Conservation (phyloP, 2,797 vertebrate species). For the Octomys mimax region DNA sequence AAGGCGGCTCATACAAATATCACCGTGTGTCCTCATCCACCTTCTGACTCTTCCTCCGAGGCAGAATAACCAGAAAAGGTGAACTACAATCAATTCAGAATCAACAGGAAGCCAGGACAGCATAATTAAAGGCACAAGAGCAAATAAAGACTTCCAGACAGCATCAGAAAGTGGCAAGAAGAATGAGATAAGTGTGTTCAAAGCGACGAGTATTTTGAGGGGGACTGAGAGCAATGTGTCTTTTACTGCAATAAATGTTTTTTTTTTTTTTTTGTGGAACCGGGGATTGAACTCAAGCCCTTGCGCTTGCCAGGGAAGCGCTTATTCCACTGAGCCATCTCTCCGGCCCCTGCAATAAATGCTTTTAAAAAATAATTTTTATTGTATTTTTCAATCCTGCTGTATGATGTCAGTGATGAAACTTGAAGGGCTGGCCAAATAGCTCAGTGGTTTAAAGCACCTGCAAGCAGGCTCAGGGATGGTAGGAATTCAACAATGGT, state of each 20-base stretch:
- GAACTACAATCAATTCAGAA: background rate
- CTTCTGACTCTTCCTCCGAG: background rate
- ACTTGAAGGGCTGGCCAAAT: background rate
- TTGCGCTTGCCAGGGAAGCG: too few relatives aligned
- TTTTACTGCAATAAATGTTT: background rate
- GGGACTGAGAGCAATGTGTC: background rate
- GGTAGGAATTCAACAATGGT: too few relatives aligned
- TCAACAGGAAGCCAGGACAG: background rate
- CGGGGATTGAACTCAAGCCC: too few relatives aligned
- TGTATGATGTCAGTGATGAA: conserved; percentile 11
- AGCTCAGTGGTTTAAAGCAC: too few relatives aligned
- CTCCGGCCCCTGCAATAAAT: too few relatives aligned
- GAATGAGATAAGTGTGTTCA: background rate
- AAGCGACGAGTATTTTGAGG: background rate
- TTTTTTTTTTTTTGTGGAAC: too few relatives aligned
- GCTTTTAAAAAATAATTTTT: background rate
- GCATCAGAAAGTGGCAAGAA: background rate
- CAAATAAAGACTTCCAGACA: background rate
- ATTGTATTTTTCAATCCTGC: background rate
- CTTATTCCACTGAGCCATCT: too few relatives aligned
- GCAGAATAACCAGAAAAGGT: background rate
- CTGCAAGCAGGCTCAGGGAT: too few relatives aligned
- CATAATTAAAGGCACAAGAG: background rate
- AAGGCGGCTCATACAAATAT: background rate
- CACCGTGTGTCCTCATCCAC: background rate